phyloP scores from a whole-genome alignment of 2,797 vertebrate species.

The Pangasius djambal region DNA sequence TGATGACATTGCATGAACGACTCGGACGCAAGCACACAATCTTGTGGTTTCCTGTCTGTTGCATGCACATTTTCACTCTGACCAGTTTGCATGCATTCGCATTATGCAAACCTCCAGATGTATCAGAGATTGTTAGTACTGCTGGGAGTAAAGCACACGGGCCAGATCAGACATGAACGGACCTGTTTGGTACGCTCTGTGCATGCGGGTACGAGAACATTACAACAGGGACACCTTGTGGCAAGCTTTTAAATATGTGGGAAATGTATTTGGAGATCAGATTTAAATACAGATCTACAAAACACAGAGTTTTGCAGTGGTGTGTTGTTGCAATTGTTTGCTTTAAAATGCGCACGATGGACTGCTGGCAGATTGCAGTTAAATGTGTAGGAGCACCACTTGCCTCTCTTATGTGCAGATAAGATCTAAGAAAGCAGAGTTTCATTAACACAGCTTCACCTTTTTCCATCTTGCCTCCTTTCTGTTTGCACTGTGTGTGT shows the following conservation, averaged over 20 bases:
- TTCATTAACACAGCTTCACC: not conserved
- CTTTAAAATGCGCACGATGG: not conserved
- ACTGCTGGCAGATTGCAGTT: not conserved
- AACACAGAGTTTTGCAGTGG: not conserved
- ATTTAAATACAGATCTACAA: not conserved
- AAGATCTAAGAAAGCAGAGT: not conserved
- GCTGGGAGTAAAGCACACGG: not conserved
- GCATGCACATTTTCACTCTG: conserved; percentile 23
- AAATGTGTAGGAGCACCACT: not conserved
- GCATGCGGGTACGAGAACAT: not conserved
- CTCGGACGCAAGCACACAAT: conserved; percentile 49
- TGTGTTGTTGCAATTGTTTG: not conserved
- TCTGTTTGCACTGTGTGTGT: conserved; percentile 32
- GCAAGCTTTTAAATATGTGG: not conserved
- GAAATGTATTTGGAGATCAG: not conserved
- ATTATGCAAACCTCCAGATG: conserved; percentile 25
- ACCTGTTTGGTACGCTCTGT: not conserved
- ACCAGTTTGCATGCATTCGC: conserved; percentile 30
- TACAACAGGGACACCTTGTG: conserved; percentile 58
- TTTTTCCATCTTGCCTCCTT: not conserved
- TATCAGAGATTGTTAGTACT: conserved; percentile 20
- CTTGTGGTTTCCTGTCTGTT: conserved; percentile 71
- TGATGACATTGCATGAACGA: not conserved
- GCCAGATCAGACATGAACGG: not conserved
- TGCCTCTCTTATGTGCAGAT: not conserved